phyloP scores from a whole-genome alignment of 2,113 vertebrate species.

The Neolamprologus tretocephalus region DNA sequence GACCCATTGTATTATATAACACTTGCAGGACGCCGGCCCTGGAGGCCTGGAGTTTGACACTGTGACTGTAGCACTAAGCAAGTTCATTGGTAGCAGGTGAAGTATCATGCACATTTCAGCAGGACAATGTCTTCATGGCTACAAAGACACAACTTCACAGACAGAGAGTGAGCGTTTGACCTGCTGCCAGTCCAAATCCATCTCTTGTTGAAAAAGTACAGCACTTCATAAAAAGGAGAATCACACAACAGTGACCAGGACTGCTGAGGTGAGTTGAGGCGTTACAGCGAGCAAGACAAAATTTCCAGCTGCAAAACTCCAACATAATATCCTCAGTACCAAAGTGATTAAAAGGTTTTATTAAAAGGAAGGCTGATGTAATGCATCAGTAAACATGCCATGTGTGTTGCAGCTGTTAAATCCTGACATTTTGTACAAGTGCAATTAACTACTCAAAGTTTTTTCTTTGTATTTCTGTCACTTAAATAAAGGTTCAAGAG shows the following conservation, averaged over 20 bases:
- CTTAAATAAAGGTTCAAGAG: background rate
- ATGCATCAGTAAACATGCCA: background rate
- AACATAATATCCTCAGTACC: background rate
- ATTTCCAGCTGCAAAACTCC: background rate
- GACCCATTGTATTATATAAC: background rate
- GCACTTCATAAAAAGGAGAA: background rate
- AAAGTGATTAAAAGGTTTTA: background rate
- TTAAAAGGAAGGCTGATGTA: background rate
- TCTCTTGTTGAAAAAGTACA: background rate
- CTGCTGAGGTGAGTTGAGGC: background rate
- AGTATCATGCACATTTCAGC: background rate
- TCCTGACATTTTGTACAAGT: background rate
- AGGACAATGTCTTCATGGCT: background rate
- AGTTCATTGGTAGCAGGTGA: background rate
- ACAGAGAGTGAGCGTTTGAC: background rate
- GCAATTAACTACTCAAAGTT: background rate
- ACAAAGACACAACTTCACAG: background rate
- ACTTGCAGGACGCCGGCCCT: background rate
- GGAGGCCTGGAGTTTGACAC: fast-evolving
- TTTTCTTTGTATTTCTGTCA: background rate
- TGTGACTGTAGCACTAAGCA: background rate
- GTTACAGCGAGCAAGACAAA: background rate
- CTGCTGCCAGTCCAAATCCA: background rate
- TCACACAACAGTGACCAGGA: background rate
- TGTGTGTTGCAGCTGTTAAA: background rate